A percentile compares a stretch with the other conserved stretches of the same genome.
Evolutionary conservation across 2,797 vertebrate genomes (phyloP).

Genomic region (Loriculus beryllinus): DNA sequence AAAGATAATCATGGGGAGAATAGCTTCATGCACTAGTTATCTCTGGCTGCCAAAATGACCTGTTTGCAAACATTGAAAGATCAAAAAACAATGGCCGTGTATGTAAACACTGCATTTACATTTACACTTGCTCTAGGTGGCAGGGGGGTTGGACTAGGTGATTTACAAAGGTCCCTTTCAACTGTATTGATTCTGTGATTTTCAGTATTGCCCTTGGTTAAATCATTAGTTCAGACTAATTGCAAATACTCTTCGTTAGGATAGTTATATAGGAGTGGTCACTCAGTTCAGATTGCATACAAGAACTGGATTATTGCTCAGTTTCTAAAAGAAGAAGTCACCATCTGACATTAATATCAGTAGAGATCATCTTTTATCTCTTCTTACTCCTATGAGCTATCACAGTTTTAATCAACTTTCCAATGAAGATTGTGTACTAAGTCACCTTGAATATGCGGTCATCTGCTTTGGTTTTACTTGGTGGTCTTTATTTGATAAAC

Average conservation of each 20-base stretch:
- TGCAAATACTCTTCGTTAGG: neutral
- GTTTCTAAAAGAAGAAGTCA: neutral
- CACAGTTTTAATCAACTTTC: neutral
- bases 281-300: neutral
- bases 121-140: neutral
- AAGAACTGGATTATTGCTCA: neutral
- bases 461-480: neutral
- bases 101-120: rapidly evolving
- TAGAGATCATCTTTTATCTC: neutral
- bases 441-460: neutral
- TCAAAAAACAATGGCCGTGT: neutral
- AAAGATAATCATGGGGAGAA: neutral
- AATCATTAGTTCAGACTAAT: neutral
- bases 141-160: neutral
- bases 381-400: neutral
- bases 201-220: neutral
- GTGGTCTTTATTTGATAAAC: neutral
- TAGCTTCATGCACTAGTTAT: neutral
- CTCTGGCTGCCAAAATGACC: neutral
- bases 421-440: neutral
- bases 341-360: neutral
- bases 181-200: neutral
- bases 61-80: neutral
- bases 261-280: neutral
- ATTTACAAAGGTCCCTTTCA: neutral